phyloP scores from a whole-genome alignment of 1,140 invertebrate species.

The Teleopsis dalmanni region DNA sequence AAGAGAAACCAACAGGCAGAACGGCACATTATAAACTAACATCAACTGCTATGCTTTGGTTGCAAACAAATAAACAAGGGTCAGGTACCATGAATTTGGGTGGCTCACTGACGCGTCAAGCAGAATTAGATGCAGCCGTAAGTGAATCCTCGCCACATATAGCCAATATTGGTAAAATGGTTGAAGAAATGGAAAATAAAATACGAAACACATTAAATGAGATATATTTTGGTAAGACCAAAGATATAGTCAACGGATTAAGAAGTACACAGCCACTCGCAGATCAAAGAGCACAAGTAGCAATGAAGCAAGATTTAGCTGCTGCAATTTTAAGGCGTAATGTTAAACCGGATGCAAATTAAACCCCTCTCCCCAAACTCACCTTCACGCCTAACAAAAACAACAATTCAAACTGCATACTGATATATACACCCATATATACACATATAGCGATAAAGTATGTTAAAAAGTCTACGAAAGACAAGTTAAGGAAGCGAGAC shows the following conservation, averaged over 20 bases:
- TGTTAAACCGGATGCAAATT: conserved; percentile 42
- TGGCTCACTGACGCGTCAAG: conserved; percentile 93
- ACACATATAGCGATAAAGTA: too few species aligned
- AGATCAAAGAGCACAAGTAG: conserved; percentile 74
- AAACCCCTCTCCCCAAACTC: too few species aligned
- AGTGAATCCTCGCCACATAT: conserved; percentile 93
- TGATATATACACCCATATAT: too few species aligned
- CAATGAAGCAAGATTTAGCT: conserved; percentile 79
- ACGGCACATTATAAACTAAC: conserved; percentile 98
- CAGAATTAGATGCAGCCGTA: conserved; percentile 82
- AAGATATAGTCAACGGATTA: conserved; percentile 96
- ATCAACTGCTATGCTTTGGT: conserved; percentile 98
- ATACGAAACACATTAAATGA: conserved; percentile 96
- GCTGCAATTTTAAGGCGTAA: conserved; percentile 66
- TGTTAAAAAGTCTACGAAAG: too few species aligned
- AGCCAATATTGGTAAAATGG: conserved; percentile 93
- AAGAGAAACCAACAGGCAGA: conserved; percentile 88
- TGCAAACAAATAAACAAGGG: conserved; percentile 93
- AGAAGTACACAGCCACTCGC: conserved; percentile 78
- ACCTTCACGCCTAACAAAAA: too few species aligned
- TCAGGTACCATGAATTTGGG: conserved; percentile 98
- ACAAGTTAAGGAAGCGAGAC: background rate
- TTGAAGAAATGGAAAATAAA: conserved; percentile 99
- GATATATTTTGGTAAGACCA: conserved; percentile 99
- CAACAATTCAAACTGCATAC: too few species aligned